Base-by-base conservation (phyloP, 2,888 invertebrate species). In the Campoplex capitator region DNA sequence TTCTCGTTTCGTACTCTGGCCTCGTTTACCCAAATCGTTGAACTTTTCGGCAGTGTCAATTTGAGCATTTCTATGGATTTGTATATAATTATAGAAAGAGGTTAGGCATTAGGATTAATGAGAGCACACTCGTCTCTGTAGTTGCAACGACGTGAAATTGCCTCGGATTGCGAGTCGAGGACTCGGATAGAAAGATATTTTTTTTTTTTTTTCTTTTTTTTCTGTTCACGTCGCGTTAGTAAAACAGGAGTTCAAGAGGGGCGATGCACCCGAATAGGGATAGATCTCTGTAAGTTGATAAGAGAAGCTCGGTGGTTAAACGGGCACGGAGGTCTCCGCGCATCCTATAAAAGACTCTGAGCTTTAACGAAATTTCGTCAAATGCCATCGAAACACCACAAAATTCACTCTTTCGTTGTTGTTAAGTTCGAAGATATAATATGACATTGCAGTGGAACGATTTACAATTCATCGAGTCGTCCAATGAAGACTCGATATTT, bases 261-360 rank as follows among this genome's bases (percentile, higher is more conserved):
- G 68, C 81, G 77, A 84, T 87, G 86, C 81, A 87, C 86, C 81
- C 74, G 35, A 78, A 78, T 62, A 80, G 76, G 77, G 80, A 83
- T 79, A 82, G 82, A 75, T 75, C 54, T 56, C 54, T 16, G 74
- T 54, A n/a, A 18, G 67, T 67, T 67, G 82, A 82, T 75, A 76
- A 83, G 68, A 62, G 73, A 56, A 9, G 58, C 70, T 71, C 56
- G 73, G 74, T 42, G 73, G 74, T 42, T 70, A 86, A 80, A 86
- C 75, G 79, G 79, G 83, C 45, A 76, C 79, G 83, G 71, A 79
- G 56, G 70, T 86, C 85, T 38, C 86, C 65, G 76, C 76, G 82
- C 16, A 35, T 56, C 68, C 42, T 79, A 86, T 83, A 86, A 86
- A 83, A 83, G 83, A 56, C 18, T 51, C n/a, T 32, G 65, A 35